Conservation (phyloP, 2,797 vertebrate species). For the Poecilia picta region DNA sequence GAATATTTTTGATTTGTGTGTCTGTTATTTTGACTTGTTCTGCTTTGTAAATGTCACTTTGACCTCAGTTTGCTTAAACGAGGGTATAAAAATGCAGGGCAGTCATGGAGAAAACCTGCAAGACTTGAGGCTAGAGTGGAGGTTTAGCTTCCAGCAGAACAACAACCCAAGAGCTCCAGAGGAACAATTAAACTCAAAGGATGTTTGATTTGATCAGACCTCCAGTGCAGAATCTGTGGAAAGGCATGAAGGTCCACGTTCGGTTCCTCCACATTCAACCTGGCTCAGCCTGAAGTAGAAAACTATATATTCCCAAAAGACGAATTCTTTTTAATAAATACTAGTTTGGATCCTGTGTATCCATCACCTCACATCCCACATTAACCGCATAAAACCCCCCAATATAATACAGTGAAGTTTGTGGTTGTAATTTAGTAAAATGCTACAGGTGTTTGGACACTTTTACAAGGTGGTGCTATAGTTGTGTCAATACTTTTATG, state of each 20-base stretch:
- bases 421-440: not conserved
- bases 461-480: not conserved
- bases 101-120: not conserved
- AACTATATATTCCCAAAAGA: not conserved
- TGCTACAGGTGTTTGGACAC: not conserved
- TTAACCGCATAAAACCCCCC: not conserved
- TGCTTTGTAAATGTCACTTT: not conserved
- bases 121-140: not conserved
- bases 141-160: not conserved
- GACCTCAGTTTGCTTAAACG: not conserved
- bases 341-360: not conserved
- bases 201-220: not conserved
- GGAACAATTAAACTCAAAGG: not conserved
- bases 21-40: not conserved
- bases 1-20: not conserved
- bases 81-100: not conserved
- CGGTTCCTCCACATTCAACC: not conserved
- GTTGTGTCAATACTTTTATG: not conserved
- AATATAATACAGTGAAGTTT: not conserved
- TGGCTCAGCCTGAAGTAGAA: not conserved
- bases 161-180: not conserved
- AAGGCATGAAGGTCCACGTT: not conserved
- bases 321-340: not conserved
- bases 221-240: not conserved
- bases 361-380: not conserved